Conservation (phyloP, 2,113 vertebrate species). For the Paralichthys olivaceus region DNA sequence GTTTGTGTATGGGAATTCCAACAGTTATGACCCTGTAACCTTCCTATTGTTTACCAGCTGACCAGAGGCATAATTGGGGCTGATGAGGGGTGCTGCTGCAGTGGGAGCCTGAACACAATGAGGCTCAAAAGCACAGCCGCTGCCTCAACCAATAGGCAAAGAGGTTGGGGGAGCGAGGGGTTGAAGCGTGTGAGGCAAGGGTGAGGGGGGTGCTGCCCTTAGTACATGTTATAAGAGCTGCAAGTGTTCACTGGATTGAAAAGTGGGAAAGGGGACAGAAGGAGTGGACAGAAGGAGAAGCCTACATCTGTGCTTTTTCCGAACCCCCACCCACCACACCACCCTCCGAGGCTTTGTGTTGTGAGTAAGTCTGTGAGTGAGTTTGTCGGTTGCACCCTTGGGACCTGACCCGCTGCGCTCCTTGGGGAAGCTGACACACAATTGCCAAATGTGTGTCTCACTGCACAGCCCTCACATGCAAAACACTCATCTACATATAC, state of each 20-base stretch:
- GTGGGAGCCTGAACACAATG: constrained; percentile 42
- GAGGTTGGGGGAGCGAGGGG: neutral
- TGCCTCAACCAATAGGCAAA: constrained; percentile 44
- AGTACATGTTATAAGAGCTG: constrained; percentile 38
- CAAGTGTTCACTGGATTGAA: constrained; percentile 38
- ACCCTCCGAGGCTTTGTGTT: constrained; percentile 41
- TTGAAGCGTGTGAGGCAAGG: neutral
- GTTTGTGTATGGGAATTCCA: constrained; percentile 56
- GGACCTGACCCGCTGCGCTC: constrained; percentile 54
- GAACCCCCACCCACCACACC: constrained; percentile 7
- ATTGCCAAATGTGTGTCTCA: constrained; percentile 42
- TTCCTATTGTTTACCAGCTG: constrained; percentile 60
- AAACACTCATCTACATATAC: constrained; percentile 1
- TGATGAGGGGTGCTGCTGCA: constrained; percentile 18
- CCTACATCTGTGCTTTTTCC: constrained; percentile 62
- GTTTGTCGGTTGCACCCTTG: constrained; percentile 44
- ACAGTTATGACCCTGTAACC: constrained; percentile 49
- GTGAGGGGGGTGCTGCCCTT: neutral
- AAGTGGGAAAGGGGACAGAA: constrained; percentile 44
- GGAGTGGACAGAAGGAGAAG: constrained; percentile 48
- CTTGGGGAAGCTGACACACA: constrained; percentile 33
- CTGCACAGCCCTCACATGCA: constrained; percentile 10
- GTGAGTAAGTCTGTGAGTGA: constrained; percentile 5
- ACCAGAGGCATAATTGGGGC: constrained; percentile 55
- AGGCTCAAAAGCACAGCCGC: constrained; percentile 58